phyloP scores from a whole-genome alignment of 2,113 vertebrate species.

The Morone saxatilis region DNA sequence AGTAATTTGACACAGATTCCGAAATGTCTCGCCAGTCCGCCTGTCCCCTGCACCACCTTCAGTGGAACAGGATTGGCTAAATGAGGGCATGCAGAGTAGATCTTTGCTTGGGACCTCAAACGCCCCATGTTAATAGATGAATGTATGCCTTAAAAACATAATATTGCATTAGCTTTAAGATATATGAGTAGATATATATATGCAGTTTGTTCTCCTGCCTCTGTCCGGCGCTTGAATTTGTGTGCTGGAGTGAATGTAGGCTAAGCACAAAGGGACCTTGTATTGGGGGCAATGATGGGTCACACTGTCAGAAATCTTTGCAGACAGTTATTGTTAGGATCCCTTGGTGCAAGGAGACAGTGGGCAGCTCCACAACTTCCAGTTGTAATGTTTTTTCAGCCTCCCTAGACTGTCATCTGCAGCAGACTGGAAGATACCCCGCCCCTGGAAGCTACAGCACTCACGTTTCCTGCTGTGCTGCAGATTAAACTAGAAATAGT shows the following conservation, averaged over 20 bases:
- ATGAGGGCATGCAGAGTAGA: conserved; percentile 10
- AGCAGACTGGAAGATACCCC: conserved; percentile 60
- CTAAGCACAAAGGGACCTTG: conserved; percentile 67
- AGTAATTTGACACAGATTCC: conserved; percentile 79
- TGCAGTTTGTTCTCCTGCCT: neutral
- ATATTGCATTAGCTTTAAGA: neutral
- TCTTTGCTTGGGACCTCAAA: conserved; percentile 1
- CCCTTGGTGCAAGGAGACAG: conserved; percentile 10
- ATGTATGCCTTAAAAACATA: neutral
- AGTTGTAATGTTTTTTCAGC: conserved; percentile 29
- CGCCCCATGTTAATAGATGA: neutral
- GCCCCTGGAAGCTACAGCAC: conserved; percentile 44
- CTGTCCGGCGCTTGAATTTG: conserved; percentile 38
- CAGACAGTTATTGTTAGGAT: conserved; percentile 51
- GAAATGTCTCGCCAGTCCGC: neutral
- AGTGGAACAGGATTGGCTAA: neutral
- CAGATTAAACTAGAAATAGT: conserved; percentile 54
- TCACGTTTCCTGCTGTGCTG: conserved; percentile 55
- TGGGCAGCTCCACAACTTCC: conserved; percentile 25
- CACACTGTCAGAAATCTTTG: conserved; percentile 38
- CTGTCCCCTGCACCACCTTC: neutral
- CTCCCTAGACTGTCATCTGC: conserved; percentile 63
- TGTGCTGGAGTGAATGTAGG: conserved; percentile 62
- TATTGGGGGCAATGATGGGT: conserved; percentile 53
- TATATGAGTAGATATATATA: neutral